These are phyloP conservation scores for Himalopsyche kuldschensis DNA, from an alignment of 2,888 invertebrate genomes.

Conservation along the genomic window DNA sequence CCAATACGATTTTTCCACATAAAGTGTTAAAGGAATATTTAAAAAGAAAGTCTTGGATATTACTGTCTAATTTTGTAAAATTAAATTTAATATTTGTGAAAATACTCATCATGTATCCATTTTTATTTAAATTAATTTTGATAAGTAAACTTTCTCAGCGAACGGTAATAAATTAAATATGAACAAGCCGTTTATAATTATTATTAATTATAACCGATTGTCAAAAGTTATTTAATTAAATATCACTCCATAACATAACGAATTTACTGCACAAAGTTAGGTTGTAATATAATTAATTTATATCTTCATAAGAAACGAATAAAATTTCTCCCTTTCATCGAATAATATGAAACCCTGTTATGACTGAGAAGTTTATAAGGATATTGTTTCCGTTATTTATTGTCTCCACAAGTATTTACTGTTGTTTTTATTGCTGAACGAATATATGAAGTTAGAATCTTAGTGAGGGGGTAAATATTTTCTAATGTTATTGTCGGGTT, in stretches of 20 bases:
- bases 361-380: constrained; percentile 4
- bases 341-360: background rate
- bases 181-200: background rate
- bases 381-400: constrained; percentile 37
- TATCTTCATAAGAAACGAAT: background rate
- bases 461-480: constrained; percentile 29
- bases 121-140: background rate
- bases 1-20: no score
- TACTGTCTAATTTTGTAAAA: no score
- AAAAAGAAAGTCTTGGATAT: no score
- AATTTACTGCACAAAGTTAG: background rate
- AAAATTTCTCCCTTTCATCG: background rate
- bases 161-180: background rate
- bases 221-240: background rate
- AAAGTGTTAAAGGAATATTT: no score
- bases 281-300: background rate
- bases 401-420: constrained; percentile 23
- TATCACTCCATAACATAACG: background rate
- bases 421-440: constrained; percentile 34
- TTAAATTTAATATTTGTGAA: background rate
- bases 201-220: background rate
- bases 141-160: background rate
- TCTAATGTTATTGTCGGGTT: constrained; percentile 25
- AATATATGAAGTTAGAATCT: constrained; percentile 23
- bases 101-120: background rate